Base-by-base conservation (phyloP, 2,113 vertebrate genomes). In the Lates calcarifer region DNA sequence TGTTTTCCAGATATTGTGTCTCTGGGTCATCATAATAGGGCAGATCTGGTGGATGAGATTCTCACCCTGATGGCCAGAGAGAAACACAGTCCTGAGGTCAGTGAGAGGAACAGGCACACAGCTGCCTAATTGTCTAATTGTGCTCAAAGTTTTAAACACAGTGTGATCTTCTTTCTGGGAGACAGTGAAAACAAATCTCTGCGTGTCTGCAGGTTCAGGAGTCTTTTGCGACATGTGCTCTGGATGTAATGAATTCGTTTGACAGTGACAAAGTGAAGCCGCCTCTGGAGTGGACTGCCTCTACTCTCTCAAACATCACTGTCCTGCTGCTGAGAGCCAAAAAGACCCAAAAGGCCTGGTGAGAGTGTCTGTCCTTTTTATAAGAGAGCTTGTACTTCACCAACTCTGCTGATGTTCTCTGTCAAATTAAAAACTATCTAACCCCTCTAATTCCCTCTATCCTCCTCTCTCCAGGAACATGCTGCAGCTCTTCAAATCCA, bases 61-160 rank as follows among this genome's bases (percentile, higher is more conserved):
- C 88, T 99, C 79, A 58, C 60, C 58, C 92, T 99, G 61, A 99
- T 99, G 98, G 95, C 96, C 77, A 94, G 97, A 87, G 98, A 99
- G 7, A 87, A 69, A 58, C 97, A 97, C 29, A 91, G 94, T 51
- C 70, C 89, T 28, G 95, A 99, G 97, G 98, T 99, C 83, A 91
- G 95, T 77, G 3, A 22, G 22, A 20, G 24, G 15, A 15, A 1
- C 18, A 18, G 12, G 4, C 18, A 51, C n/a, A n/a, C 41, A 41
- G 15, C 18, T 24, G 31, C 15, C 0, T 43, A 4, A 41, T n/a
- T 20, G 28, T 49, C 17, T 45, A 14, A 33, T n/a, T 37, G 22
- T 61, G 58, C 7, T 60, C 22, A 64, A 65, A 66, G 18, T n/a
- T 56, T 28, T 14, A 3, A 28, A 15, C 56, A 2, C 56, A 29